phyloP scores from a whole-genome alignment of 1,140 invertebrate species.

The Nixonia krombeini region DNA sequence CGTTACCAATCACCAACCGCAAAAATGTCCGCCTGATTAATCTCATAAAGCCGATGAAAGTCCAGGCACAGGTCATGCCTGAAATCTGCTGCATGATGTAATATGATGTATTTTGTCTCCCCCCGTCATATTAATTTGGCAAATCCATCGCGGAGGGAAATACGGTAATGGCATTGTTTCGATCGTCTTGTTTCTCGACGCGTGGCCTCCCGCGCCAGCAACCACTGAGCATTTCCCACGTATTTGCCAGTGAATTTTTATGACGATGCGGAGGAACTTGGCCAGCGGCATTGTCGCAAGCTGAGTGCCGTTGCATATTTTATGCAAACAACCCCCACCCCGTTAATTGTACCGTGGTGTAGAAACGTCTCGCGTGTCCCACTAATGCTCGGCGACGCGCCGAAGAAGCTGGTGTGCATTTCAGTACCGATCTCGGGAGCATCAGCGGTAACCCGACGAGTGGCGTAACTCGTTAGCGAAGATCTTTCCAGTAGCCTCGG shows the following conservation, averaged over 20 bases:
- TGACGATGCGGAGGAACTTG: constrained; percentile 34
- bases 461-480: constrained; percentile 34
- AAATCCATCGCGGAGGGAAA: too few relatives aligned
- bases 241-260: constrained; percentile 39
- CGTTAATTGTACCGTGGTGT: constrained; percentile 49
- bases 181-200: constrained; percentile 29
- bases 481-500: constrained; percentile 34
- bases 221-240: constrained; percentile 39
- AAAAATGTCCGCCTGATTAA: constrained; percentile 65
- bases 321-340: constrained; percentile 49
- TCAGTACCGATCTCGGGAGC: too few relatives aligned
- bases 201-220: constrained; percentile 30
- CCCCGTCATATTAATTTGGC: constrained; percentile 31
- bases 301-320: constrained; percentile 49
- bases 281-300: constrained; percentile 33
- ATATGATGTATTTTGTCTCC: constrained; percentile 5
- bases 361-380: constrained; percentile 40
- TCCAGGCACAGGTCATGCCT: constrained; percentile 18
- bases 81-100: constrained; percentile 2
- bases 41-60: constrained; percentile 42
- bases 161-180: constrained; percentile 33
- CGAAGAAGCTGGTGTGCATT: too few relatives aligned
- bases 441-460: constrained; percentile 12
- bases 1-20: constrained; percentile 51
- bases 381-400: too few relatives aligned